These are phyloP conservation scores for Formica aserva DNA, from an alignment of 2,888 invertebrate species.

Conservation along the genomic window DNA sequence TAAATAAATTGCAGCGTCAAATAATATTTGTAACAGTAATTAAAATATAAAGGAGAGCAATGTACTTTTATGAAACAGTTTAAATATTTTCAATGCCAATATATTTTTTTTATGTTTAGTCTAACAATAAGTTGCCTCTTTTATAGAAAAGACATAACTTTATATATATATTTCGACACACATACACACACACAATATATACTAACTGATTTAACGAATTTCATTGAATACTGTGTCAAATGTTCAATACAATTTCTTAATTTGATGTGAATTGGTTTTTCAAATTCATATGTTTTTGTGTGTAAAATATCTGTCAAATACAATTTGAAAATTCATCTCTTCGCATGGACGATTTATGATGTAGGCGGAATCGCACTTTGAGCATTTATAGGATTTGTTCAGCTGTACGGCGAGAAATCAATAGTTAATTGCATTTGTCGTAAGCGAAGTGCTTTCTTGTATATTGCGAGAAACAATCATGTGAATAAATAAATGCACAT, in stretches of 20 bases:
- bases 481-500: constrained; percentile 14
- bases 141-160: background rate
- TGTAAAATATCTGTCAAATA: constrained; percentile 8
- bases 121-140: background rate
- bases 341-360: constrained; percentile 54
- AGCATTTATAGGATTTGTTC: constrained; percentile 66
- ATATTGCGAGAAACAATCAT: constrained; percentile 37
- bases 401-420: constrained; percentile 63
- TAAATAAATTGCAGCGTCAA: background rate
- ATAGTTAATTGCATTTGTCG: constrained; percentile 62
- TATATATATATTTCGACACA: background rate
- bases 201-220: background rate
- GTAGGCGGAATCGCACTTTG: constrained; percentile 47
- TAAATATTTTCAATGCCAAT: background rate
- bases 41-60: background rate
- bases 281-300: background rate
- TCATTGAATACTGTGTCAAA: background rate
- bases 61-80: background rate
- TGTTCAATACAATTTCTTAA: constrained; percentile 11
- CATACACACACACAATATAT: background rate
- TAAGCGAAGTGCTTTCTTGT: constrained; percentile 51
- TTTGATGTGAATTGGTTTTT: constrained; percentile 18
- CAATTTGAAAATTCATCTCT: constrained; percentile 58
- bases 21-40: background rate
- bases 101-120: background rate